phyloP scores from a whole-genome alignment of 2,113 vertebrate species.

The Myiozetetes cayanensis region DNA sequence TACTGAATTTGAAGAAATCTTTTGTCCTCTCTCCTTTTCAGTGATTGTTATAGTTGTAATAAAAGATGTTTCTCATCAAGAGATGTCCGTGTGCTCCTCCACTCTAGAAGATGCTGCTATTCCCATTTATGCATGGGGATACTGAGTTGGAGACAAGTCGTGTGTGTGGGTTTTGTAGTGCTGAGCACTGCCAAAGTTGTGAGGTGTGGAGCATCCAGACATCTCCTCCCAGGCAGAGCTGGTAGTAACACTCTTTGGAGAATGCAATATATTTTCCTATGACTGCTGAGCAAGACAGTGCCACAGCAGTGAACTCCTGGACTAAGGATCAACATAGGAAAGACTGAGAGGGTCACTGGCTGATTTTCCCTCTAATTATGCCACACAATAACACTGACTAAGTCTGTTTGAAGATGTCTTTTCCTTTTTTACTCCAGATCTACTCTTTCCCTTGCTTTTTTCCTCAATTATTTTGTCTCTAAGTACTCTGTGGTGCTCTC shows the following conservation, averaged over 20 bases:
- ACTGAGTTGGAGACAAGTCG: background rate
- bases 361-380: background rate
- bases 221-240: background rate
- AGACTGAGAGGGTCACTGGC: background rate
- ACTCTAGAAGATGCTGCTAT: background rate
- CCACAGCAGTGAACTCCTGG: background rate
- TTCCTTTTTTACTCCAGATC: background rate
- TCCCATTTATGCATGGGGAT: background rate
- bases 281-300: background rate
- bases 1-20: background rate
- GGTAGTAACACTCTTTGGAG: background rate
- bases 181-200: background rate
- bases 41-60: background rate
- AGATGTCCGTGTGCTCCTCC: background rate
- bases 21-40: background rate
- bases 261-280: background rate
- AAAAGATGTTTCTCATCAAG: background rate
- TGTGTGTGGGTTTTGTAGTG: background rate
- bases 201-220: background rate
- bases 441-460: background rate
- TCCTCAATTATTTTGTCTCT: background rate
- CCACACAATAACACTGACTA: background rate
- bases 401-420: background rate
- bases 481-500: background rate
- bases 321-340: background rate